A percentile compares a stretch with the other conserved stretches of the same genome.
These are phyloP conservation scores for Ochotona princeps DNA, from an alignment of 2,113 vertebrate genomes.

Conservation along the genomic window DNA sequence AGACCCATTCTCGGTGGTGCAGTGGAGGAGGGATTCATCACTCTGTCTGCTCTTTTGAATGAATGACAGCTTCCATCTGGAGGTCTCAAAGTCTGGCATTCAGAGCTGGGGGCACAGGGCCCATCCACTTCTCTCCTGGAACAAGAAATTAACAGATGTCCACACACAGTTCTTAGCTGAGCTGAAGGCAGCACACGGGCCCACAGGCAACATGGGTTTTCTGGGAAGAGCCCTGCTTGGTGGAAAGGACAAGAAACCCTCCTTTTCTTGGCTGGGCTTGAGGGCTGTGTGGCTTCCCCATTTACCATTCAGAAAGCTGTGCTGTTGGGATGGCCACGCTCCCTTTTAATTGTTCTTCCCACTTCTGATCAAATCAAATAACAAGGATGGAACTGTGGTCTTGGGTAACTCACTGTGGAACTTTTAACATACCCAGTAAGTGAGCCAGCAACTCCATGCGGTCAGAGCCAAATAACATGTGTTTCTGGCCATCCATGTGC, in stretches of 20 bases:
- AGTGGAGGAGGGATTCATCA: too few species aligned
- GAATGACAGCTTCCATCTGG: background rate
- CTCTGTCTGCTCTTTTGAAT: background rate
- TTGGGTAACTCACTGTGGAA: background rate
- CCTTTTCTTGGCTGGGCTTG: background rate
- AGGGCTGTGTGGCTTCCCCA: too few species aligned
- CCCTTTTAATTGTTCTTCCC: background rate
- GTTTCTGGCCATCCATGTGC: constrained; percentile 87
- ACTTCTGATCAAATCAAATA: background rate
- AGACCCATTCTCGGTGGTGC: background rate
- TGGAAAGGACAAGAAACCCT: background rate
- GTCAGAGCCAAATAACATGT: constrained; percentile 95
- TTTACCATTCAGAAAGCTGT: background rate
- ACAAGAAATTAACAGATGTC: background rate
- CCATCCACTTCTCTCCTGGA: constrained; percentile 88
- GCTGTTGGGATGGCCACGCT: background rate
- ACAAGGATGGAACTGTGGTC: background rate
- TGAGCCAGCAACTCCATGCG: constrained; percentile 93
- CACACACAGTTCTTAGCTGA: background rate
- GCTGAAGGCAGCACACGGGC: background rate
- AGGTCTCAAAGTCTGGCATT: constrained; percentile 77
- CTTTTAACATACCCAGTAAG: constrained; percentile 89
- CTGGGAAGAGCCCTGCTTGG: background rate
- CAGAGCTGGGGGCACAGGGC: constrained; percentile 79
- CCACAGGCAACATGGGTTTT: background rate